Evolutionary conservation across 2,113 vertebrate species (phyloP).

Genomic region (Seriola rivoliana): DNA sequence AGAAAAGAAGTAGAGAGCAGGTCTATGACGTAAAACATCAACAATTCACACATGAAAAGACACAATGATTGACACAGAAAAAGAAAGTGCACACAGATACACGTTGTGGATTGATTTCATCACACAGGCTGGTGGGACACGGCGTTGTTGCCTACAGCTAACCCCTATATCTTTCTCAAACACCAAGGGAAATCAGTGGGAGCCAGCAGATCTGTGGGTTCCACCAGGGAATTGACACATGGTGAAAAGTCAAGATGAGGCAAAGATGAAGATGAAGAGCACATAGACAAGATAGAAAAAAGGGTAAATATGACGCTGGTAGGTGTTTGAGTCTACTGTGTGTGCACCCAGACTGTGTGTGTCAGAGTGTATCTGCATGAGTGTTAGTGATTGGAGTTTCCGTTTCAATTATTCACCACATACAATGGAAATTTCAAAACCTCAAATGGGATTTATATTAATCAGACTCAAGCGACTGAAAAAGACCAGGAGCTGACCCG

Average conservation of each 20-base stretch:
- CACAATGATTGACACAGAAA: background rate
- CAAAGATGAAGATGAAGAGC: conserved; percentile 15
- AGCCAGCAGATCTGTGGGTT: conserved; percentile 52
- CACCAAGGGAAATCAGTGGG: conserved; percentile 70
- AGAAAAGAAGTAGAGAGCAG: background rate
- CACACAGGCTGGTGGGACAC: conserved; percentile 36
- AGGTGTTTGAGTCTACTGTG: conserved; percentile 14
- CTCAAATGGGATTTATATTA: conserved; percentile 55
- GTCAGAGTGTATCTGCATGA: background rate
- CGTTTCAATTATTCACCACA: conserved; percentile 35
- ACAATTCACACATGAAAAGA: conserved; percentile 20
- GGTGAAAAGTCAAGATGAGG: conserved; percentile 59
- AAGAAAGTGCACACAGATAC: conserved; percentile 1
- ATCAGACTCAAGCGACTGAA: conserved; percentile 58
- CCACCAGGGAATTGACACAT: conserved; percentile 57
- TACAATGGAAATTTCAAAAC: conserved; percentile 28
- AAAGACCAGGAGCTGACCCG: conserved; percentile 35
- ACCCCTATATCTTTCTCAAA: conserved; percentile 57
- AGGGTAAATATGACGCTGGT: conserved; percentile 38
- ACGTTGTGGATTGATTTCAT: conserved; percentile 65
- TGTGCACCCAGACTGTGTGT: background rate
- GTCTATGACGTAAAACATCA: conserved; percentile 16
- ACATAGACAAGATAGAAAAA: conserved; percentile 15
- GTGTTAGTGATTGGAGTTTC: conserved; percentile 11
- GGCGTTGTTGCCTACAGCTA: conserved; percentile 34